A percentile compares a stretch with the other conserved stretches of the same genome.
These are phyloP conservation scores for Anguilla marmorata DNA, from an alignment of 2,797 vertebrate species.

Conservation along the genomic window DNA sequence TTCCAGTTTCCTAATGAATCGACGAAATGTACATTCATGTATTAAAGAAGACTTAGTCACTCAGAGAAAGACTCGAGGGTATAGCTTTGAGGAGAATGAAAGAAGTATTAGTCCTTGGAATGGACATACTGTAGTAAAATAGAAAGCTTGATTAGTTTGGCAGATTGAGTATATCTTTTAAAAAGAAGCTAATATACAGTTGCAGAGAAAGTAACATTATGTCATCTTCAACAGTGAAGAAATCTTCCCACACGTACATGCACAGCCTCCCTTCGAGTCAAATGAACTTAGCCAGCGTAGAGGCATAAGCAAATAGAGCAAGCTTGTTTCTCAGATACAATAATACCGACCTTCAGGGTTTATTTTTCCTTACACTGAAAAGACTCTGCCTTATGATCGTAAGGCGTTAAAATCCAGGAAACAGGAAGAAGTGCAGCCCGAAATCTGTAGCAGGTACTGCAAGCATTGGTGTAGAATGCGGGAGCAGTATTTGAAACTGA, in stretches of 20 bases:
- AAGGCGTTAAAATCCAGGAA: neutral
- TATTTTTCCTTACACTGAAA: neutral
- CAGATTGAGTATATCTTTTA: neutral
- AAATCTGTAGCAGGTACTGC: neutral
- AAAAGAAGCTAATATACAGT: neutral
- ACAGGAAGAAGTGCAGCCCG: neutral
- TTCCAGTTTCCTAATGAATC: neutral
- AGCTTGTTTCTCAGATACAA: neutral
- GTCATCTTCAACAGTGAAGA: neutral
- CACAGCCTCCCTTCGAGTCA: neutral
- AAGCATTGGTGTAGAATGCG: neutral
- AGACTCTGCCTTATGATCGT: too few species aligned
- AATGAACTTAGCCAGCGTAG: too few species aligned
- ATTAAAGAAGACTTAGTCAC: neutral
- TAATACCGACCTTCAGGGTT: neutral
- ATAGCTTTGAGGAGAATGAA: neutral
- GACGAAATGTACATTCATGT: neutral
- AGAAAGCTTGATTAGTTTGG: neutral
- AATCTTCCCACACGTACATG: neutral
- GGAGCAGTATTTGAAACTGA: neutral
- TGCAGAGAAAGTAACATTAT: neutral
- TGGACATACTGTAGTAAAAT: neutral
- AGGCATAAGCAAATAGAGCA: too few species aligned
- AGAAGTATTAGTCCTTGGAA: neutral
- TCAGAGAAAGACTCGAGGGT: neutral